phyloP scores from a whole-genome alignment of 2,797 vertebrate species.

The Gallirallus australis region DNA sequence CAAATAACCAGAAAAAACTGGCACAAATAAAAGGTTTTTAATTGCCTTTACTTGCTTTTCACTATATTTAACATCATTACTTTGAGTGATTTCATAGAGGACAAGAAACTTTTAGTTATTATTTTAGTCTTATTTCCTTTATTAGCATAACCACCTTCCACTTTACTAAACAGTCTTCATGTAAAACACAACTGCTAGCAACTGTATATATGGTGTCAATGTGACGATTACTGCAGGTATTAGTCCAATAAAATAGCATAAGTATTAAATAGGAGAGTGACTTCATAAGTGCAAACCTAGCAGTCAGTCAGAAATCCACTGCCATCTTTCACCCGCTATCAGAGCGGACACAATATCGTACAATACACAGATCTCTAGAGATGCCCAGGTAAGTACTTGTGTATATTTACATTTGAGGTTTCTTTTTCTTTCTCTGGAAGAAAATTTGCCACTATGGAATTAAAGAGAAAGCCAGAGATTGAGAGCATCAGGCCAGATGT shows the following conservation, averaged over 20 bases:
- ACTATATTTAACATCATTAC: rapidly evolving
- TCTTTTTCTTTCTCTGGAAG: neutral
- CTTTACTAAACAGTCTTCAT: neutral
- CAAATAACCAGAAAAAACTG: neutral
- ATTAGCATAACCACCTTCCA: neutral
- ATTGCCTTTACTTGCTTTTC: neutral
- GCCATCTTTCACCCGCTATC: neutral
- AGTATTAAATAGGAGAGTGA: neutral
- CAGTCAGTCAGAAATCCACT: neutral
- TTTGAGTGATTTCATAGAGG: neutral
- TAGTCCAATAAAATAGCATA: neutral
- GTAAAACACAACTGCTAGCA: neutral
- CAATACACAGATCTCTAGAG: neutral
- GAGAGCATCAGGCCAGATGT: neutral
- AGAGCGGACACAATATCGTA: neutral
- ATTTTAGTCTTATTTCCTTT: neutral
- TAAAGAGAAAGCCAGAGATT: neutral
- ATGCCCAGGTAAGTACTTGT: neutral
- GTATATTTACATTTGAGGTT: neutral
- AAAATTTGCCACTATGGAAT: neutral
- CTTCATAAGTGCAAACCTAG: neutral
- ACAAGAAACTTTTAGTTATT: neutral
- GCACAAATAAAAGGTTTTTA: rapidly evolving
- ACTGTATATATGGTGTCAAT: neutral
- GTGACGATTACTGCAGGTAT: neutral